Base-by-base conservation (phyloP, 2,113 vertebrate species). In the Cromileptes altivelis region DNA sequence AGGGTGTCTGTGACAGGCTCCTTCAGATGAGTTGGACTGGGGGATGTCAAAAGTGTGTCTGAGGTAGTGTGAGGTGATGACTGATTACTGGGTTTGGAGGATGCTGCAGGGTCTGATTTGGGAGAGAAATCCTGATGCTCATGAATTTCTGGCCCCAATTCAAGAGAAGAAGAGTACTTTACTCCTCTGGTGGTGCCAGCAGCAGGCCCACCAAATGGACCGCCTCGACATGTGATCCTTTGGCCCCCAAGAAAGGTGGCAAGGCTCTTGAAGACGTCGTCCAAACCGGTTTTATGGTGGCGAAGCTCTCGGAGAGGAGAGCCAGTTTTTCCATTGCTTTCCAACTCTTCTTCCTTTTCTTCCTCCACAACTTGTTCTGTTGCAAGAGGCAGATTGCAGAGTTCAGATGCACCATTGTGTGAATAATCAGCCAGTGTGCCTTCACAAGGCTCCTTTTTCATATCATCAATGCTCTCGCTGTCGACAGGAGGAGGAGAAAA, bases 181-280 rank as follows among this genome's bases (percentile, higher is more conserved):
- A 95, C 89, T 17, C 93, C 94, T 55, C 78, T 81, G 9, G 75
- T 57, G 15, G 82, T 58, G 68, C 76, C 53, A 6, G 87, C 70
- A 14, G 93, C 89, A 70, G 88, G 87, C 21, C 94, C 81, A 52
- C 93, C 94, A 17, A 96, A 92, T 1, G 96, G 93, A 50, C 94
- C 95, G 0, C 96, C 96, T 79, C 96, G 94, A 81, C 96, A 96
- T 15, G 95, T 88, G 85, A 96, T 95, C 82, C 96, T 96, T 78
- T 97, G 96, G 67, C 96, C 95, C 45, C 95, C 95, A 0, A 97
- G 88, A 58, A 96, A 96, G 0, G 85, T 96, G 70, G 95, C 96
- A 73, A 97, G 85, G 18, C 96, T 97, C 76, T 96, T 95, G 76
- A 97, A 96, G 78, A 96, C 92, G 15, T 95, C 92, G n/a, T 93